phyloP scores from a whole-genome alignment of 1,140 invertebrate genomes.

The Lanistes nyassanus region DNA sequence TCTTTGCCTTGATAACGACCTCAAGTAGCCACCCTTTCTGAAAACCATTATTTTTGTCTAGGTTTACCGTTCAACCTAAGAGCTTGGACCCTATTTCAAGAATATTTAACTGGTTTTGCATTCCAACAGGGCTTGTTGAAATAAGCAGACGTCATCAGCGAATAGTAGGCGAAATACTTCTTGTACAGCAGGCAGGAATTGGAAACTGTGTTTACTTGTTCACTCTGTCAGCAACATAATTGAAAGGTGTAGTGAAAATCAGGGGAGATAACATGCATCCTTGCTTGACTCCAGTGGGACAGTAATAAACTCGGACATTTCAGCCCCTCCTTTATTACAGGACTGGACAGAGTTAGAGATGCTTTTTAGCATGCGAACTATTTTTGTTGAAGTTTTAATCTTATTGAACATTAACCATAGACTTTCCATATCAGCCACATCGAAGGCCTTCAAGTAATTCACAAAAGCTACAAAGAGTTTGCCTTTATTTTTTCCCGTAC shows the following conservation, averaged over 20 bases:
- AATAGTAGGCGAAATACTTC: too few species aligned
- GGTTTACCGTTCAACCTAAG: not conserved
- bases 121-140: too few species aligned
- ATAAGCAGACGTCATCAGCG: too few species aligned
- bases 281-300: not conserved
- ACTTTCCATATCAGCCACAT: not conserved
- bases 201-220: not conserved
- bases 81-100: not conserved
- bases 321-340: not conserved
- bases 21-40: not conserved
- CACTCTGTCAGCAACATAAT: not conserved
- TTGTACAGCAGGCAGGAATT: slow-evolving; percentile 3
- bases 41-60: not conserved
- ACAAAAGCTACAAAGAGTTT: slow-evolving; percentile 4
- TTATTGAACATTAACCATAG: slow-evolving; percentile 2
- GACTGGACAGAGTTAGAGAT: not conserved
- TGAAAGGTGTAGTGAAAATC: slow-evolving; percentile 1
- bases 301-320: not conserved
- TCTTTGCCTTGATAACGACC: too few species aligned
- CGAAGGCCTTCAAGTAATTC: not conserved
- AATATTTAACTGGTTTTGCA: too few species aligned
- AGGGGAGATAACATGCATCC: slow-evolving; percentile 5
- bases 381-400: slow-evolving; percentile 1
- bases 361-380: not conserved
- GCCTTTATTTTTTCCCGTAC: not conserved